Evolutionary conservation across 2,113 vertebrate genomes (phyloP), one percentile per base, ranked within the genome.

Genomic region (Bambusicola thoracicus): DNA sequence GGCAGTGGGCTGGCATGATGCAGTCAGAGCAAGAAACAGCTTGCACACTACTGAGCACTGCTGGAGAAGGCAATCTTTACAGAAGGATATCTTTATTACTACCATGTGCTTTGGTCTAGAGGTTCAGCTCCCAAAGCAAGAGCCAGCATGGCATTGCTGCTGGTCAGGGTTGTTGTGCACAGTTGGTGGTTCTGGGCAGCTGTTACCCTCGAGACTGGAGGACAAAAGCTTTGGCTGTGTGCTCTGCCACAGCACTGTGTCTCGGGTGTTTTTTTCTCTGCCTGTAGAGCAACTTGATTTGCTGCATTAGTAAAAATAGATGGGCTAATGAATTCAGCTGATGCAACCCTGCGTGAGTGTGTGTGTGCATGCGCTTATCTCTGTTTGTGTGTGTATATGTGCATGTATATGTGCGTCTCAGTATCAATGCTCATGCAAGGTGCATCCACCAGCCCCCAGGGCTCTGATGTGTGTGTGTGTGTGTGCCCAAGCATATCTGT

Each of bases 281-380:
- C 78, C 89, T 61, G 89, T 85, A 74, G 86, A 96, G 90, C 81
- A 76, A 82, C 88, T 94, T 95, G 95, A 92, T 96, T 95, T 95
- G 95, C 96, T 96, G 93, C 94, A 93, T 94, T 92, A 93, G 81
- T 94, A 94, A 92, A 95, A 95, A 85, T 95, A 96, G 94, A 90
- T 15, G 18, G 74, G 93, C 90, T 93, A 93, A 95, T 95, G 85
- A 97, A 97, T 97, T 92, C 95, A 95, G 93, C 87, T 94, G 96
- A 90, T 95, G 94, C 95, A 96, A 96, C 95, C 81, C 89, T 46
- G 81, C 6, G 81, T 10, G 87, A 40, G 76, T 49, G 90, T 38
- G 82, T n/a, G 14, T 18, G 20, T 65, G 40, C 81, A 49, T 34
- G 78, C 30, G 59, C 80, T 84, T 18, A 11, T 58, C 73, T 41